Conservation (phyloP, 2,797 vertebrate species). For the Sebastes taczanowskii region DNA sequence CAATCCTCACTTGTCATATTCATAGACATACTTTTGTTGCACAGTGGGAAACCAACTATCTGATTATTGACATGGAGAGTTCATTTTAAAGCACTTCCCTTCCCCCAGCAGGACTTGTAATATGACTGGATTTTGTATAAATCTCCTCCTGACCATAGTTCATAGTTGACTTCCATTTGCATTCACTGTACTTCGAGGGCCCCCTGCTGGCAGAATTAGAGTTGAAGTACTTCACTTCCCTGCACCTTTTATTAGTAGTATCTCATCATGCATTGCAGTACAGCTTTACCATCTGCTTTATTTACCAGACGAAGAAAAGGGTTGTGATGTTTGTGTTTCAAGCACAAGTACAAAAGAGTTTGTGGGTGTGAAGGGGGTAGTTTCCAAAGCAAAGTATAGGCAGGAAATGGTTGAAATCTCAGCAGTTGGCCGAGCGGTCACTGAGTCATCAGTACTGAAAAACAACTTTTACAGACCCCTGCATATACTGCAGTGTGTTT, state of each 20-base stretch:
- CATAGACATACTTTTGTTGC: neutral
- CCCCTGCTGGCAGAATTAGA: neutral
- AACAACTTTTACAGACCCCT: neutral
- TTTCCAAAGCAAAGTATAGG: neutral
- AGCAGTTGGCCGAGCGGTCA: neutral
- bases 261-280: neutral
- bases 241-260: neutral
- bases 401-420: neutral
- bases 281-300: slow-evolving; percentile 4
- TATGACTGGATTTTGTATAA: neutral
- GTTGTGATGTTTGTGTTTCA: neutral
- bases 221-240: neutral
- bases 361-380: neutral
- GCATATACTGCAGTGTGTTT: neutral
- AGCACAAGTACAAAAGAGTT: neutral
- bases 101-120: neutral
- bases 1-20: neutral
- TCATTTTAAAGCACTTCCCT: neutral
- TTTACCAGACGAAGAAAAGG: neutral
- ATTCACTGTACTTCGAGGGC: neutral
- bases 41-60: neutral
- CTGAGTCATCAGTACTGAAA: slow-evolving; percentile 10
- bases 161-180: neutral
- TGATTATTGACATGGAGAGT: neutral
- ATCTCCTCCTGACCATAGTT: neutral